Percentiles rank a stretch among this genome's conserved stretches.
Conservation (phyloP, 2,113 vertebrate genomes). For the Plecturocebus donacophilus region DNA sequence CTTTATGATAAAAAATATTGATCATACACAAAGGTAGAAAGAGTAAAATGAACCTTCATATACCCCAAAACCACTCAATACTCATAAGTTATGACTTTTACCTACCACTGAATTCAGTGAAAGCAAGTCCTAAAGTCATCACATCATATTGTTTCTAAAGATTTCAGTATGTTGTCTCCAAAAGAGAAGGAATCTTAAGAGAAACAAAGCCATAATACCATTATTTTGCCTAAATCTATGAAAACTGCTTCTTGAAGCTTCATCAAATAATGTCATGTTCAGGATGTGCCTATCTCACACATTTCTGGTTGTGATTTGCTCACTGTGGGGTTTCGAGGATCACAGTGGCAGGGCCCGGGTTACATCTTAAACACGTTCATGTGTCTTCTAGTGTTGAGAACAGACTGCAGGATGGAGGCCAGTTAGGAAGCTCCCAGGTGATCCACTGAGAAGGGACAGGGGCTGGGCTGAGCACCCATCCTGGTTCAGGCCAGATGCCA, state of each 20-base stretch:
- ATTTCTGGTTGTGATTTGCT: background rate
- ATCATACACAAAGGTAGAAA: background rate
- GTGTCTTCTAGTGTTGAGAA: background rate
- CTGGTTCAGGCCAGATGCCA: accelerated
- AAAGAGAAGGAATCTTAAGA: background rate
- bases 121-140: background rate
- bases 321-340: accelerated
- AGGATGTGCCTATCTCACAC: accelerated
- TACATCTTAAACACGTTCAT: accelerated
- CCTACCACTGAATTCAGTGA: background rate
- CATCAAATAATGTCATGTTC: background rate
- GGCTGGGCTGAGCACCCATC: background rate
- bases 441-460: background rate
- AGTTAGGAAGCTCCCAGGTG: background rate
- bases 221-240: background rate
- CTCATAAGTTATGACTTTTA: background rate
- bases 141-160: background rate
- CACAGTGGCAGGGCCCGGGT: accelerated
- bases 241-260: background rate
- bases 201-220: background rate
- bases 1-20: background rate
- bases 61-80: accelerated
- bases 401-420: accelerated
- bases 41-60: background rate
- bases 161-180: background rate